Evolutionary conservation across 1,140 invertebrate genomes (phyloP), one percentile per base, ranked within the genome.

Genomic region (Melitaea cinxia): DNA sequence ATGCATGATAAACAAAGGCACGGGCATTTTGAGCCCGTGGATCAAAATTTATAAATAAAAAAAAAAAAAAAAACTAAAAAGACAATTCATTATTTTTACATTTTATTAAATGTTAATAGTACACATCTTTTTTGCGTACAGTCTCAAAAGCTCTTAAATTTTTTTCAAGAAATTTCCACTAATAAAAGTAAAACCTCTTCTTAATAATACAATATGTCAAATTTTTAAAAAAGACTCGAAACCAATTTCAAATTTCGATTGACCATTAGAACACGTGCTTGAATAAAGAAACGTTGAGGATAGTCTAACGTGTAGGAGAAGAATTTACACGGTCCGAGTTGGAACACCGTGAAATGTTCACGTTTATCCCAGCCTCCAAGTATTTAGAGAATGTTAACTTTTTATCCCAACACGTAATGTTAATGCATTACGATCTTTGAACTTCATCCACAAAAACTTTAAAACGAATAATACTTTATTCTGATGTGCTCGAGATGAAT

Each of bases 341-440:
- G 45, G 61, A 64, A 72, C 55, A 30, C 60, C 83, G 78, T 86
- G 83, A 83, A 80, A 78, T 73, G 72, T 62, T 65, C 78, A 60
- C 74, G 68, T 80, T 62, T 54, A 35, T 56, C 54, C 54, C 39
- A 57, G 30, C 61, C 9, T 21, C 39, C 42, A 66, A 74, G 65
- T 80, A 84, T 83, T 78, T 75, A 65, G 55, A 80, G 80, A 84
- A 84, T 84, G 74, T 61, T 15, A 5, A 57, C n/a, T 57, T 57
- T 57, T 57, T 57, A 57, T 57, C 19, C 42, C 42, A 4, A 57
- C 15, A 21, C 52, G 52, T 54, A 54, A 52, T 35, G 37, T n/a
- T 42, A 42, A 42, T 42, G 37, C 37, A 42, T 42, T 56, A 56
- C 37, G 35, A 55, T 47, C 21, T 47, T 47, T 47, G 42, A 47